phyloP scores from a whole-genome alignment of 2,797 vertebrate species.

The Micromesistius poutassou region DNA sequence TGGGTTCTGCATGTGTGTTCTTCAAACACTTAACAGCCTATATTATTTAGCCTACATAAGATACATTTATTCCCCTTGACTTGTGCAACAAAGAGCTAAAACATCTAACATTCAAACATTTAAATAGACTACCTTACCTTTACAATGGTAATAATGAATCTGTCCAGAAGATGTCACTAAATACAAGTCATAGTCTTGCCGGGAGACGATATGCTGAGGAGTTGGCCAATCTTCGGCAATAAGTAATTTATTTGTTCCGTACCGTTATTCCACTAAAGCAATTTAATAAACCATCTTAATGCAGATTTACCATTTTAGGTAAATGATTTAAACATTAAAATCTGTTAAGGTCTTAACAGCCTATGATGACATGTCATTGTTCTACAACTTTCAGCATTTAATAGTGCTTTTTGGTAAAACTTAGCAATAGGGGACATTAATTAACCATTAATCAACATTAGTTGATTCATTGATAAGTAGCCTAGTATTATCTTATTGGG shows the following conservation, averaged over 20 bases:
- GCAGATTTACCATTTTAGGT: not conserved
- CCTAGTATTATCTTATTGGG: too few species aligned
- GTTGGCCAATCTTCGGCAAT: not conserved
- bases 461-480: too few species aligned
- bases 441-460: too few species aligned
- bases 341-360: not conserved
- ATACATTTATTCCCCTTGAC: not conserved
- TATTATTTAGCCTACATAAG: not conserved
- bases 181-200: not conserved
- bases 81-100: not conserved
- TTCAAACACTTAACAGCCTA: not conserved
- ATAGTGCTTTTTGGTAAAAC: too few species aligned
- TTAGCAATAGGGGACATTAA: too few species aligned
- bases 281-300: not conserved
- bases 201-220: too few species aligned
- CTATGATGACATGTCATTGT: not conserved
- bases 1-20: not conserved
- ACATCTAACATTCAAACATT: too few species aligned
- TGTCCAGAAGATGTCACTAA: conserved; percentile 48
- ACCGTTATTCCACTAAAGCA: not conserved
- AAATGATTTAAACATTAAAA: not conserved
- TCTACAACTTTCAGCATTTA: not conserved
- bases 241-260: not conserved
- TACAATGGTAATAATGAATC: not conserved
- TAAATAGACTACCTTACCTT: not conserved